A percentile compares a stretch with the other conserved stretches of the same genome.
Evolutionary conservation across 2,113 vertebrate genomes (phyloP).

Genomic region (Cyanoderma ruficeps): DNA sequence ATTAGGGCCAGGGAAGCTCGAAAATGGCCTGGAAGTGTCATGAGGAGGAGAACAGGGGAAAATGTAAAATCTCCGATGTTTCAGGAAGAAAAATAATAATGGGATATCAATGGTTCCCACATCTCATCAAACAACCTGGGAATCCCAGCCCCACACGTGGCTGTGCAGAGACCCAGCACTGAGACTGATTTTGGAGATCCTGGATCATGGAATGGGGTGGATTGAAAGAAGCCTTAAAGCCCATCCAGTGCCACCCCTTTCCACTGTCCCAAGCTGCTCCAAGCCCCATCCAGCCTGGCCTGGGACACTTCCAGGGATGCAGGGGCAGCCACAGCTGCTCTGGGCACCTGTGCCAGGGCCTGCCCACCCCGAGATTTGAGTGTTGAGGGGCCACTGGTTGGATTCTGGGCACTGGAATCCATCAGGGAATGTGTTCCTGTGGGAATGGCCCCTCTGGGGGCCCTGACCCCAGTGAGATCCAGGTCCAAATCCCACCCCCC

Average conservation of each 20-base stretch:
- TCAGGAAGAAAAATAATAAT: neutral
- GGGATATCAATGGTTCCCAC: neutral
- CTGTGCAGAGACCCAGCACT: neutral
- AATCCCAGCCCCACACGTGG: neutral
- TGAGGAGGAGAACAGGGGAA: neutral
- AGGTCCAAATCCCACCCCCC: neutral
- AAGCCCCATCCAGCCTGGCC: neutral
- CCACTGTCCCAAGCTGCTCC: neutral
- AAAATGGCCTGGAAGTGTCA: neutral
- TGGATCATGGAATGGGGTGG: neutral
- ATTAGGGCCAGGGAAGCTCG: neutral
- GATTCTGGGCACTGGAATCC: neutral
- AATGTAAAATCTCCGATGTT: neutral
- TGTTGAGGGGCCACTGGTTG: neutral
- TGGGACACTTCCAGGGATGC: neutral
- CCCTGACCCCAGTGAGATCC: neutral
- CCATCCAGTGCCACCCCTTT: neutral
- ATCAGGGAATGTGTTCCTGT: neutral
- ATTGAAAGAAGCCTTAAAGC: fast-evolving
- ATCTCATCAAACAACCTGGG: neutral
- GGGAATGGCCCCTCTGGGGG: neutral
- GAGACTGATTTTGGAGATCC: neutral
- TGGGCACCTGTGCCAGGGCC: neutral
- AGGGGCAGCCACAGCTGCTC: neutral
- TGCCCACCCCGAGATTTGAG: neutral